Evolutionary conservation across 2,113 vertebrate genomes (phyloP).

Genomic region (Nannobrachium achirus): DNA sequence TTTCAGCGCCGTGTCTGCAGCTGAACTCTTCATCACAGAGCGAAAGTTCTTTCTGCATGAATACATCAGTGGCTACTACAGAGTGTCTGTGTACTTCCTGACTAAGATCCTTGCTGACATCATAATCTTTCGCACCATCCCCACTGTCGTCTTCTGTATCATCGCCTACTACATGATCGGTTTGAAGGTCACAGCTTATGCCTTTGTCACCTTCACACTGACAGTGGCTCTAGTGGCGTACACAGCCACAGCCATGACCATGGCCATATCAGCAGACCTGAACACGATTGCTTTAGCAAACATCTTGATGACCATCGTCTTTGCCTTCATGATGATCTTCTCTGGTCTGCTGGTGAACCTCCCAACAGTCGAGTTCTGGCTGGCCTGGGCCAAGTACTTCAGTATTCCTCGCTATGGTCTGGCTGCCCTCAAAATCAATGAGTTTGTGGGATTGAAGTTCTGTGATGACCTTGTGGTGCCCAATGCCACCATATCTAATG

Average conservation of each 20-base stretch:
- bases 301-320: constrained; percentile 85
- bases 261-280: constrained; percentile 90
- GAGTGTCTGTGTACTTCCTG: constrained; percentile 91
- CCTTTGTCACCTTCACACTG: constrained; percentile 89
- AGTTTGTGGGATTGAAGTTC: constrained; percentile 85
- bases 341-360: constrained; percentile 92
- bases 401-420: constrained; percentile 88
- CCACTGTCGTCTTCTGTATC: constrained; percentile 85
- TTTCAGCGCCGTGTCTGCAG: constrained; percentile 87
- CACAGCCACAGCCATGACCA: constrained; percentile 86
- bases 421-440: constrained; percentile 87
- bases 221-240: constrained; percentile 86
- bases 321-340: constrained; percentile 96
- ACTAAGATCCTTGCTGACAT: constrained; percentile 88
- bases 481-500: constrained; percentile 14
- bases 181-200: constrained; percentile 77
- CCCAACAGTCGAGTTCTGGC: constrained; percentile 80
- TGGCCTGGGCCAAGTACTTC: constrained; percentile 92
- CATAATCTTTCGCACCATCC: constrained; percentile 83
- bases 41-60: constrained; percentile 93
- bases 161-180: constrained; percentile 91
- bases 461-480: constrained; percentile 61
- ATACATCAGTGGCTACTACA: constrained; percentile 96
- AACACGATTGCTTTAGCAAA: constrained; percentile 85
- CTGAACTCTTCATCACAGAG: constrained; percentile 91